Base-by-base conservation (phyloP, 2,113 vertebrate species). In the Hippocampus mohnikei region DNA sequence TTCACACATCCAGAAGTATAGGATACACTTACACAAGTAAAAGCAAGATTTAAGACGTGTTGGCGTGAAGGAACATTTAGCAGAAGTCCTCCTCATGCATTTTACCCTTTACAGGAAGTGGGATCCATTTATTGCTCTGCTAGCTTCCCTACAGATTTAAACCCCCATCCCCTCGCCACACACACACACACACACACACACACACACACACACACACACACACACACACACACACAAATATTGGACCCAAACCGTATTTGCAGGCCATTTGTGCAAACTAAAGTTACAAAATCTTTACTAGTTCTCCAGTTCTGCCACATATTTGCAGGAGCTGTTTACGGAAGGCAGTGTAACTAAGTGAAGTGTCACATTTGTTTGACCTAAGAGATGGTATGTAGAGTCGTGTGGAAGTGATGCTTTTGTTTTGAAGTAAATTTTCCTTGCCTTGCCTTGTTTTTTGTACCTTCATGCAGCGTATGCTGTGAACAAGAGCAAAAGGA, bases 101-200 rank as follows among this genome's bases (percentile, higher is more conserved):
- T 33, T 78, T 33, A 66, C 41, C 78, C 44, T 8, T 60, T 6
- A 71, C 18, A 85, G 70, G 62, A 70, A 69, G 61, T 61, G n/a
- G 52, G 27, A 69, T 23, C 63, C 60, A 64, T 2, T 16, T 37
- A 8, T 13, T 29, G 46, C 58, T 60, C 53, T 1, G 23, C 27
- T 50, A 59, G 50, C 44, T 41, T 59, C 41, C 41, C 48, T 61
- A 3, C 50, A 65, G n/a, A 41, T 46, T 46, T 59, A 21, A 18
- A 1, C 12, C 1, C 0, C 15, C 25, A 8, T 8, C 7, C 3
- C 29, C 13, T 13, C 58, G 8, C 41, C 41, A n/a, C n/a, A n/a
- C n/a, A n/a, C n/a, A n/a, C 41, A 3, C 9, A 8, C 41, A 8
- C 41, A 11, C 41, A 8, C 10, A 6, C 33, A 37, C 33, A 37